Evolutionary conservation across 2,888 invertebrate species (phyloP).

Genomic region (Andrena dorsata): DNA sequence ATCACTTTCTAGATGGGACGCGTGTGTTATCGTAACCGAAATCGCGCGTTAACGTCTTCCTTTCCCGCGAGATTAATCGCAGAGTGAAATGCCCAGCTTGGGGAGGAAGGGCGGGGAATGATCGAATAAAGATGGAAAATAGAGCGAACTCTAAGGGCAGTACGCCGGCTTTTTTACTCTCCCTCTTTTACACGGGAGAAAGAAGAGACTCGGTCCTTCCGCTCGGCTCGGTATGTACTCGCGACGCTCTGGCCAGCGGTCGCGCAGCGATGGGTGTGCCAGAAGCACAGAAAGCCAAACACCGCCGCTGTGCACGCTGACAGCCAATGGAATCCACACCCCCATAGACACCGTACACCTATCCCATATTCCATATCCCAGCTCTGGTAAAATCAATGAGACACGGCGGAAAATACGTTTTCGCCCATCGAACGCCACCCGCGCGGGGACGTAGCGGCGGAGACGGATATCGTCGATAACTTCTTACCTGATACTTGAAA

Average conservation of each 20-base stretch:
- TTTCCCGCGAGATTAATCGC: constrained; percentile 57
- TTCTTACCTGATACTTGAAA: constrained; percentile 69
- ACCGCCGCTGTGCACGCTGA: constrained; percentile 43
- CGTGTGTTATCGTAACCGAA: constrained; percentile 33
- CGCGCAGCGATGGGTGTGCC: constrained; percentile 68
- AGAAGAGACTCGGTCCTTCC: constrained; percentile 48
- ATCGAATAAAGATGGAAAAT: constrained; percentile 57
- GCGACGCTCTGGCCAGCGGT: constrained; percentile 49
- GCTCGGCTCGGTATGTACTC: constrained; percentile 46
- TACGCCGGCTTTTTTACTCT: constrained; percentile 60
- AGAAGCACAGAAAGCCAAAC: constrained; percentile 52
- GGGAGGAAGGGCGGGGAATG: constrained; percentile 34
- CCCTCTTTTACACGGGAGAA: constrained; percentile 48
- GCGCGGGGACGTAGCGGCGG: not conserved
- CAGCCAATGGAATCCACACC: constrained; percentile 61
- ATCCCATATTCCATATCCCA: constrained; percentile 41
- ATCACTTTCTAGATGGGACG: constrained; percentile 36
- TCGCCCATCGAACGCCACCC: not conserved
- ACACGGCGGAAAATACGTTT: constrained; percentile 12
- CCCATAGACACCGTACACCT: constrained; percentile 53
- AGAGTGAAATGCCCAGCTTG: constrained; percentile 44
- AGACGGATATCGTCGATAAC: constrained; percentile 23
- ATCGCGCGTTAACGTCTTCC: constrained; percentile 42
- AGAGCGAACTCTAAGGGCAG: constrained; percentile 43
- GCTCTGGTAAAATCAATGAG: constrained; percentile 53